These are phyloP conservation scores for Psittacara wagleri DNA, from an alignment of 2,113 vertebrate species.

Conservation along the genomic window DNA sequence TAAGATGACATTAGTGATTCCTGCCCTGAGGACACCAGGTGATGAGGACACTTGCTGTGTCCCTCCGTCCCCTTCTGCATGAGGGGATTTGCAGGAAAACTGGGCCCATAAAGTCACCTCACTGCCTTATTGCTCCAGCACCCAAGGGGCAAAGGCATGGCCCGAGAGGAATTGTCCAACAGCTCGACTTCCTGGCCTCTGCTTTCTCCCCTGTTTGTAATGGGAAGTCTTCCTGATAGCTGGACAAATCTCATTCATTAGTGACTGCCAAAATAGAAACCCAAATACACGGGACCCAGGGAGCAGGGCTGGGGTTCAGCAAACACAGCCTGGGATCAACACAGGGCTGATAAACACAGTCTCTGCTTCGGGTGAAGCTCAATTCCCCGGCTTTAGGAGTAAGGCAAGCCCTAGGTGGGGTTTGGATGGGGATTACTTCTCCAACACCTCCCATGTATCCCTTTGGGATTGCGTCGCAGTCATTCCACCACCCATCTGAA, in stretches of 20 bases:
- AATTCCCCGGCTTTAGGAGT: background rate
- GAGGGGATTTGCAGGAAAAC: background rate
- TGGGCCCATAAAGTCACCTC: rapidly evolving
- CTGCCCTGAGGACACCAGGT: background rate
- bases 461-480: background rate
- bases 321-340: background rate
- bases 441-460: rapidly evolving
- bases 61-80: background rate
- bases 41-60: rapidly evolving
- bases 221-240: background rate
- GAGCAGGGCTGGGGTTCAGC: background rate
- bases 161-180: background rate
- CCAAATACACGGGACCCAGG: background rate
- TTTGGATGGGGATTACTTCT: background rate
- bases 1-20: background rate
- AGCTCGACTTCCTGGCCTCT: background rate
- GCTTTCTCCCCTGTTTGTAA: background rate
- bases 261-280: background rate
- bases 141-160: background rate
- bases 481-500: rapidly evolving
- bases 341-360: background rate
- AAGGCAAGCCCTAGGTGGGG: background rate
- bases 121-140: background rate
- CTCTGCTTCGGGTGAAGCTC: background rate
- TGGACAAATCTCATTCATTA: constrained; percentile 31